Evolutionary conservation across 1,140 invertebrate species (phyloP).

Genomic region (Gryllus bimaculatus): DNA sequence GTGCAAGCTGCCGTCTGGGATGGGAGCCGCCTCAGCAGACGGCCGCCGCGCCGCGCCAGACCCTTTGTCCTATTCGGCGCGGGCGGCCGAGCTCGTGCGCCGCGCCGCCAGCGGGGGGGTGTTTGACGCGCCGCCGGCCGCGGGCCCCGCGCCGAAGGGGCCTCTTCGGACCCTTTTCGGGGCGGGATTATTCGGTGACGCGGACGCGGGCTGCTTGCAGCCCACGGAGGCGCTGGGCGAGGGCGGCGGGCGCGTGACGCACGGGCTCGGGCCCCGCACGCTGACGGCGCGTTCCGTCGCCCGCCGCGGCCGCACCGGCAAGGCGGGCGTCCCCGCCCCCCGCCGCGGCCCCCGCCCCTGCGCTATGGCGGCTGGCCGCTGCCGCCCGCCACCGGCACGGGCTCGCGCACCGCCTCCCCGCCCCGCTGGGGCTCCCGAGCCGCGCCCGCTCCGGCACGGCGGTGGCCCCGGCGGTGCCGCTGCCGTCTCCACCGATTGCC

Average conservation of each 20-base stretch:
- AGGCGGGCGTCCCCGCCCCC: conserved; percentile 28
- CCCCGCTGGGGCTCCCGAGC: conserved; percentile 28
- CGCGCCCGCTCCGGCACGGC: neutral
- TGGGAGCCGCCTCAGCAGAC: neutral
- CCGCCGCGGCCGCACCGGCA: conserved; percentile 24
- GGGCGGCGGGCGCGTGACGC: neutral
- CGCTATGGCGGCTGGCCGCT: conserved; percentile 21
- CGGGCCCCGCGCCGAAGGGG: conserved; percentile 28
- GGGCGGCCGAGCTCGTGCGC: conserved; percentile 23
- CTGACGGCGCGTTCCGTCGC: neutral
- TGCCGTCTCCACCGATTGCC: too few species aligned
- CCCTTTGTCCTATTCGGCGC: conserved; percentile 27
- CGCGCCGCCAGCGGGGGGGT: conserved; percentile 31
- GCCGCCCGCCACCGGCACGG: conserved; percentile 30
- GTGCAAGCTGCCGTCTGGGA: conserved; percentile 33
- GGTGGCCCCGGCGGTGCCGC: neutral
- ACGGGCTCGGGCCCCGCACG: neutral
- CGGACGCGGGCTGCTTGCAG: conserved; percentile 28
- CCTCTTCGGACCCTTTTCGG: conserved; percentile 2
- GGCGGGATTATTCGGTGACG: conserved; percentile 16
- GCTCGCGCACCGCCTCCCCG: conserved; percentile 30
- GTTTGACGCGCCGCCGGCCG: conserved; percentile 15
- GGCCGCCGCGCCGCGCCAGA: conserved; percentile 23
- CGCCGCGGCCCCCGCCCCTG: conserved; percentile 26
- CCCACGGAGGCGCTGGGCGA: conserved; percentile 29